These are phyloP conservation scores for Actinia equina DNA, from an alignment of 64 coral and sea anemone species.

Conservation along the genomic window DNA sequence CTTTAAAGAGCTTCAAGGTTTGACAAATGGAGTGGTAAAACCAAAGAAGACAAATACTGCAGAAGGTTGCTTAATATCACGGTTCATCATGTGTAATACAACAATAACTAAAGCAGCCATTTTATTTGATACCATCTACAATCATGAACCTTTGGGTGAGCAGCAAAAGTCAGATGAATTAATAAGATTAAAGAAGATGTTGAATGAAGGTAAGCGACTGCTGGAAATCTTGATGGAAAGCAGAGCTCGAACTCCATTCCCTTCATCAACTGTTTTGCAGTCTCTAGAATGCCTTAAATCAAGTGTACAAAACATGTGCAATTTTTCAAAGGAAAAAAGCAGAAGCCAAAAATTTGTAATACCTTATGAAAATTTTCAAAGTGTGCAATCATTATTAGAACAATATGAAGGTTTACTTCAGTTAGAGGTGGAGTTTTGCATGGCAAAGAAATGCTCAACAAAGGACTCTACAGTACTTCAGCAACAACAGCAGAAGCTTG, in stretches of 20 bases:
- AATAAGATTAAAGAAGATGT: neutral
- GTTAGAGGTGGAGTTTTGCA: neutral
- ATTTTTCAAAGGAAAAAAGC: neutral
- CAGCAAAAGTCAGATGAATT: neutral
- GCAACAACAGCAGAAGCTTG: neutral
- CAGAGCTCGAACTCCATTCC: neutral
- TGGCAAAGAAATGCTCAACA: neutral
- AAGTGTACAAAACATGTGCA: neutral
- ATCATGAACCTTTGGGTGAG: neutral
- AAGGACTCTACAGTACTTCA: neutral
- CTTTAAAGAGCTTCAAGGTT: conserved; percentile 39
- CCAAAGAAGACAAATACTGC: conserved; percentile 16
- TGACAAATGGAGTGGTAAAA: neutral
- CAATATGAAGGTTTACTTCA: neutral
- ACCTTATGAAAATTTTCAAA: neutral
- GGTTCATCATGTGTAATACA: neutral
- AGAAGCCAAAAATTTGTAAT: neutral
- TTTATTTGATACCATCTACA: neutral
- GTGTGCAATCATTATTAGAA: neutral
- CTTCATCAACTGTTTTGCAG: neutral
- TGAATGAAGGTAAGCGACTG: conserved; percentile 2
- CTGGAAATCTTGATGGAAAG: conserved; percentile 3
- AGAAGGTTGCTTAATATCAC: neutral
- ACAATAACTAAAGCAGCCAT: neutral
- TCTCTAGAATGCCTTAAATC: conserved; percentile 5